Evolutionary conservation across 2,113 vertebrate species (phyloP), one percentile per base, ranked within the genome.

Genomic region (Nothobranchius kuhntae): DNA sequence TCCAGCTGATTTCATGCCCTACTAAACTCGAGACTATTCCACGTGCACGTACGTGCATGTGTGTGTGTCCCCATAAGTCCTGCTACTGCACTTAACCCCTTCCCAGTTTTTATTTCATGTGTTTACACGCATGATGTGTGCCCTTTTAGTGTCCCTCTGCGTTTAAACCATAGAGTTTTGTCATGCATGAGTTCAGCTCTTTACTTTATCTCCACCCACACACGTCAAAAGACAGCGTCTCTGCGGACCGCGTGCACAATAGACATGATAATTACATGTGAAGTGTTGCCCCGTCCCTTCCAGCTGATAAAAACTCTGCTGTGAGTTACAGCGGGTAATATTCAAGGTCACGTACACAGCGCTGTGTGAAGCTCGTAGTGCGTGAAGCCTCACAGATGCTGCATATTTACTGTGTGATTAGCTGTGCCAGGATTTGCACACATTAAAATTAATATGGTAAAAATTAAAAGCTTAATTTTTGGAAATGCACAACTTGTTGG

Each of bases 181-280:
- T 71, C 82, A 77, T 50, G 80, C 78, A 66, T 65, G 80, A 78
- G 38, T 73, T 66, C 69, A 53, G 65, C 69, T 75, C 83, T 70
- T 40, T 14, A 76, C 68, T 77, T 87, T 88, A 89, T 89, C 86
- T 84, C 58, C 78, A 76, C 86, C 70, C 82, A 78, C 83, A 81
- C 81, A 71, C 55, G 1, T 63, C 75, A 57, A 81, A 58, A 45
- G 40, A 15, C 50, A 35, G 30, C 35, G 65, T 84, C 81, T 78
- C 88, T 3, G 12, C 17, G 70, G 86, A 82, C 59, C 21, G 9
- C 78, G 45, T 50, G 36, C 56, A 86, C 79, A 85, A 72, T 55
- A 77, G 70, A 77, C 75, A 71, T 65, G 62, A 73, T 87, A 86
- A 88, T 83, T 87, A 81, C 84, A 79, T 61, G 73, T 73, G 47